Conservation (phyloP, 2,888 invertebrate genomes). For the Protula sp. region DNA sequence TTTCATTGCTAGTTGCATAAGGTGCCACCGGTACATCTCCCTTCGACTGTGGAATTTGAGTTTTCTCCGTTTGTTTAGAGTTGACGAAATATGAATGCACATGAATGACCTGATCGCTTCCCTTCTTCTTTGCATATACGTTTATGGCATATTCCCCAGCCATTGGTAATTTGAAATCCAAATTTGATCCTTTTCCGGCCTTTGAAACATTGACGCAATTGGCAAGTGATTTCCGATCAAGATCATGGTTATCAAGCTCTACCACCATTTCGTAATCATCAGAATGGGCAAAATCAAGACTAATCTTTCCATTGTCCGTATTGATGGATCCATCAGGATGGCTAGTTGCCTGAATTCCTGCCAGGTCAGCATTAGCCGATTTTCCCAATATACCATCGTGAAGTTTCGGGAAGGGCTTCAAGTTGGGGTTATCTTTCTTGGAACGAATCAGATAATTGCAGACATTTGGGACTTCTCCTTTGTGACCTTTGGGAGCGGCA, state of each 20-base stretch:
- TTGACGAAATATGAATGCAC: constrained; percentile 14
- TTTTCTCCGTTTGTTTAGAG: background rate
- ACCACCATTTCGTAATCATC: constrained; percentile 38
- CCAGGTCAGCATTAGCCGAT: constrained; percentile 28
- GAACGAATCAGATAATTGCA: constrained; percentile 44
- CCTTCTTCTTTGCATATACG: constrained; percentile 38
- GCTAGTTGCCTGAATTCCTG: constrained; percentile 34
- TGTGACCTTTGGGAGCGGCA: constrained; percentile 36
- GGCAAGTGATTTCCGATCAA: constrained; percentile 26
- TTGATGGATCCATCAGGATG: constrained; percentile 30
- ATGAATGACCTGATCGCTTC: constrained; percentile 21
- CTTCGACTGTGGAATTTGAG: background rate
- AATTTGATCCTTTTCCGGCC: constrained; percentile 33
- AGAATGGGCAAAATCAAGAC: constrained; percentile 32
- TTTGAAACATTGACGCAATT: constrained; percentile 29
- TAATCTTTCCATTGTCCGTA: constrained; percentile 30
- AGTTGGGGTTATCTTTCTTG: constrained; percentile 22
- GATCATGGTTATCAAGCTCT: constrained; percentile 38
- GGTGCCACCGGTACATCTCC: background rate
- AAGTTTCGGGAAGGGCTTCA: constrained; percentile 38
- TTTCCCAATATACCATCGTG: constrained; percentile 35
- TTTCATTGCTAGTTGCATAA: background rate
- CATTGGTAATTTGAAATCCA: constrained; percentile 40
- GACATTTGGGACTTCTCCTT: constrained; percentile 41
- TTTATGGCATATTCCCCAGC: constrained; percentile 44